Evolutionary conservation across 2,113 vertebrate species (phyloP), one percentile per base, ranked within the genome.

Genomic region (Barbus barbus): DNA sequence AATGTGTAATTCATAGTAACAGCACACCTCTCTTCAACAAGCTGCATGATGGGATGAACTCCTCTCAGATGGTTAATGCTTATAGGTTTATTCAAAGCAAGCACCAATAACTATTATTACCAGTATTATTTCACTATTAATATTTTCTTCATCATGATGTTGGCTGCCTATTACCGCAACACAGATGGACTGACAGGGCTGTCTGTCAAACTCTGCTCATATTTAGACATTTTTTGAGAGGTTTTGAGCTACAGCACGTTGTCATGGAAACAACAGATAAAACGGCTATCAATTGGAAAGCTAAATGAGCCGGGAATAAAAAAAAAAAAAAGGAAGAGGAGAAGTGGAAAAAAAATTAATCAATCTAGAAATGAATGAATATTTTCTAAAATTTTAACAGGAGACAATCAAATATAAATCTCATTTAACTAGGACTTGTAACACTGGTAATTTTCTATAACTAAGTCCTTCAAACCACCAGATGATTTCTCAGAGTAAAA

Each of bases 211-310:
- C 89, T 88, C 88, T 86, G 88, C 88, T 91, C 91, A 93, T 91
- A 90, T 91, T 92, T 71, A 91, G 89, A 89, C 90, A 88, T 82
- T 86, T 78, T 88, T 88, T 86, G 85, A 86, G 83, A 92, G 89
- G 90, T 88, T 78, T 78, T 86, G 90, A 88, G 90, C 84, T 74
- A 60, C 81, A 46, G 86, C 80, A 31, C 14, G 93, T 94, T 91
- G 89, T 92, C 92, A 93, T 94, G 93, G 94, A 94, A 95, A 95
- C 94, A 93, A 90, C 78, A 82, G 88, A 89, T 90, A 90, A 89
- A 93, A 89, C 90, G 84, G 88, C 87, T 88, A 91, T 89, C 48
- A 87, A 89, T 82, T 81, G 87, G 86, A 92, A 89, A 82, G 82
- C 87, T 82, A 88, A 91, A 92, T 87, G 91, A 91, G 87, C 83